A percentile compares a stretch with the other conserved stretches of the same genome.
Conservation (phyloP, 2,888 invertebrate species). For the Acronicta aceris region DNA sequence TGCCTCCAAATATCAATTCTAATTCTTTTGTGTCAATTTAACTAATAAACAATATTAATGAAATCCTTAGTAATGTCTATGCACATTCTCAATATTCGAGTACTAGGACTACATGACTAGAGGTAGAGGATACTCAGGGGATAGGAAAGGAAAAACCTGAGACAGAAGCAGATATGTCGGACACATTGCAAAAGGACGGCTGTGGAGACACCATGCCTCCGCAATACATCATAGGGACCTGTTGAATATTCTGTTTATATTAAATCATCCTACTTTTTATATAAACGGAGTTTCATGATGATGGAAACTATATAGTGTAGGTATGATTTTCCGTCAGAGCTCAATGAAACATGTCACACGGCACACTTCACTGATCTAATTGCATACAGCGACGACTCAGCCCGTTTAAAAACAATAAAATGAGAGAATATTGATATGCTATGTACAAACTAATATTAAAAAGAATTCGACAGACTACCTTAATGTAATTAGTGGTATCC, state of each 20-base stretch:
- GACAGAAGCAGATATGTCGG: slow-evolving; percentile 80
- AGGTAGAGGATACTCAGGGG: slow-evolving; percentile 23
- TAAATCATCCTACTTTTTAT: background rate
- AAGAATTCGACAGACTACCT: slow-evolving; percentile 4
- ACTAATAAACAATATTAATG: slow-evolving; percentile 16
- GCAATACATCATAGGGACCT: slow-evolving; percentile 86
- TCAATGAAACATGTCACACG: slow-evolving; percentile 31
- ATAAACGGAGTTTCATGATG: too few species aligned
- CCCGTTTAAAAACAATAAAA: slow-evolving; percentile 8
- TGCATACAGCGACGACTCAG: slow-evolving; percentile 22
- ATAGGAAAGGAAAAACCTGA: slow-evolving; percentile 73
- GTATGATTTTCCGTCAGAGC: background rate
- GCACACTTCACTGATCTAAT: slow-evolving; percentile 34
- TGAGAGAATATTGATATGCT: background rate
- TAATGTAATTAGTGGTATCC: background rate
- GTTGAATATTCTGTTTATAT: slow-evolving; percentile 49
- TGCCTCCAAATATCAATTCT: slow-evolving; percentile 61
- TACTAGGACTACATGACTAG: slow-evolving; percentile 44
- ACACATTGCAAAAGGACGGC: slow-evolving; percentile 85
- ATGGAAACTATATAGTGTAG: background rate
- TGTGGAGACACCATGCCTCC: slow-evolving; percentile 85
- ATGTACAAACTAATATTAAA: background rate
- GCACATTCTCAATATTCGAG: slow-evolving; percentile 9
- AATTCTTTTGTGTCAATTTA: slow-evolving; percentile 31
- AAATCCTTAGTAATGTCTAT: slow-evolving; percentile 12